A percentile compares a stretch with the other conserved stretches of the same genome.
Evolutionary conservation across 2,113 vertebrate species (phyloP).

Genomic region (Psephotus haematonotus): DNA sequence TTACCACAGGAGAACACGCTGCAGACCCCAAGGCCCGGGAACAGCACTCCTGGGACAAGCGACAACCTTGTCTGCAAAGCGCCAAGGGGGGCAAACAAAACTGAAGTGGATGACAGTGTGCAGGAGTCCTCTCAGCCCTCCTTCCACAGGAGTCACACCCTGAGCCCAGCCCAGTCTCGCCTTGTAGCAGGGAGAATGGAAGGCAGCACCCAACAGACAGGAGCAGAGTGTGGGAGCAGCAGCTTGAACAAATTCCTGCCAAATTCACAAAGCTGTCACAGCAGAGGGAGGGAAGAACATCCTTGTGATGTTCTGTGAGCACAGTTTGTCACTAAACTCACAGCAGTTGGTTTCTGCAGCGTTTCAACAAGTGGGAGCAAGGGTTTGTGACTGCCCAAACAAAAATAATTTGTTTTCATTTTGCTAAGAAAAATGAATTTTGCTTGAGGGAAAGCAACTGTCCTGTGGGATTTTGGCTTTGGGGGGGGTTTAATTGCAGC

Average conservation of each 20-base stretch:
- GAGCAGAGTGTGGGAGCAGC: not conserved
- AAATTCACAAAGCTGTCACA: not conserved
- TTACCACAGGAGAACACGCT: too few species aligned
- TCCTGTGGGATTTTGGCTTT: not conserved
- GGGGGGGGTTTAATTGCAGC: not conserved
- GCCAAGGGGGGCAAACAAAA: not conserved
- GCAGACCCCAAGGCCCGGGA: not conserved
- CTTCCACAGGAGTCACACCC: rapidly evolving
- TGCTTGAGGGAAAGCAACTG: not conserved
- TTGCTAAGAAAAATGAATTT: not conserved
- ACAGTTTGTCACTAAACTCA: not conserved
- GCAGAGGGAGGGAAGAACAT: not conserved
- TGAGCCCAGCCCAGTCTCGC: not conserved
- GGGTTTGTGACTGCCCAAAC: not conserved
- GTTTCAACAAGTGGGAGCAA: not conserved
- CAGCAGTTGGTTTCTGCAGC: not conserved
- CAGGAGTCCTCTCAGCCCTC: not conserved
- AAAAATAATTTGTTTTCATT: not conserved
- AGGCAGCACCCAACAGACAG: not conserved
- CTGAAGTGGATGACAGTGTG: not conserved
- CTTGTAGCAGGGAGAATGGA: not conserved
- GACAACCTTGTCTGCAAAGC: not conserved
- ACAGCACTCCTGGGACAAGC: not conserved
- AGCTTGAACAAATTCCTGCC: not conserved
- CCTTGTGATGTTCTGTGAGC: not conserved